Base-by-base conservation (phyloP, 2,888 invertebrate genomes). In the Allacma fusca region DNA sequence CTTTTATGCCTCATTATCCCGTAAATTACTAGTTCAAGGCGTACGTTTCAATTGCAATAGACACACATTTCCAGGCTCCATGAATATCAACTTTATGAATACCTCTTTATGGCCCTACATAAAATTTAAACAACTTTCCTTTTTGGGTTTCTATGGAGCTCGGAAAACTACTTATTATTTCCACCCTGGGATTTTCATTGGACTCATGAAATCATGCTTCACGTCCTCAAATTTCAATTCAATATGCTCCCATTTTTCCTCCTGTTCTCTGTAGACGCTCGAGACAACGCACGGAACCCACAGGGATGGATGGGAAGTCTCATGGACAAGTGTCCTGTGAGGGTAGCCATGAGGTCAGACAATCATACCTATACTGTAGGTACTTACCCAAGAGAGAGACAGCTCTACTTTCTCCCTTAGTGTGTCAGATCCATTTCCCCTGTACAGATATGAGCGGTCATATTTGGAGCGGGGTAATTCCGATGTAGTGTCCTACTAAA, bases 1-100 rank as follows among this genome's bases (percentile, higher is more conserved):
- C 74, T 74, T 74, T 74, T 74, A 74, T 74, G 74, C 74, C 65
- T 74, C 74, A 74, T 74, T 74, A 74, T 74, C 74, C 65, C 40
- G 28, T 74, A 74, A 74, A 74, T 74, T 74, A 74, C 74, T 74
- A 43, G 74, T 74, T 74, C 65, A 74, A 65, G 65, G 44, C 65
- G 65, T 62, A 74, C 64, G 74, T 59, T 72, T 72, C 72, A 74
- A 74, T 65, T 43, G 65, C n/a, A 59, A 72, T 72, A 72, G 72
- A 59, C 34, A 72, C 50, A 70, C 59, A 72, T 72, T 72, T 59
- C 62, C 57, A 29, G 26, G 19, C 29, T 34, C 59, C 62, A 72
- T 72, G 72, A 72, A 72, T 57, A 59, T 72, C 68, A 68, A 68
- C 68, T 68, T 68, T 68, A 68, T 68, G 68, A 29, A 40, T 34